Percentiles rank a stretch among this genome's conserved stretches.
These are phyloP conservation scores for Nothoprocta perdicaria DNA, from an alignment of 2,113 vertebrate species.

Conservation along the genomic window DNA sequence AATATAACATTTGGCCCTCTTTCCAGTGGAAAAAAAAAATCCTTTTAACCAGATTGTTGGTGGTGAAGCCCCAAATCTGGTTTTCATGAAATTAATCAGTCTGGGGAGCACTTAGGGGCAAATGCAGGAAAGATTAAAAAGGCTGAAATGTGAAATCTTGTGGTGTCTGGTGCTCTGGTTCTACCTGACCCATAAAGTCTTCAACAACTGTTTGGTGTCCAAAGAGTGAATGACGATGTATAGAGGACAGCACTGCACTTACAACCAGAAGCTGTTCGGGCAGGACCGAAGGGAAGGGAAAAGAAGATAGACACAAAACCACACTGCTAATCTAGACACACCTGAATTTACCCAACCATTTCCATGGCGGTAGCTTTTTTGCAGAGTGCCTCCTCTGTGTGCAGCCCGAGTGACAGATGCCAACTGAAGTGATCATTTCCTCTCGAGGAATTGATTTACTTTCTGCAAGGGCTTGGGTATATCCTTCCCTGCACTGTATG, in stretches of 20 bases:
- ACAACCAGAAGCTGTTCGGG: not conserved
- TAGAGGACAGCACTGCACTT: not conserved
- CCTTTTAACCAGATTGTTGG: not conserved
- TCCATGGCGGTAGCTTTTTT: not conserved
- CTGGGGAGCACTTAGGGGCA: not conserved
- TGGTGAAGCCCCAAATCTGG: not conserved
- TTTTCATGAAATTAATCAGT: not conserved
- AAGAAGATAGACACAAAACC: not conserved
- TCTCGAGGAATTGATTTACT: not conserved
- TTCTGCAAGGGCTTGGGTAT: not conserved
- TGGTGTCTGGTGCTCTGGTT: not conserved
- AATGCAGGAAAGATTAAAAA: not conserved
- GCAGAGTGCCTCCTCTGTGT: not conserved
- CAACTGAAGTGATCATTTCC: not conserved
- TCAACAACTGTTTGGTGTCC: not conserved
- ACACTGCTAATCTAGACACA: not conserved
- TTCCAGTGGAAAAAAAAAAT: not conserved
- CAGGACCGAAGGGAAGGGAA: not conserved
- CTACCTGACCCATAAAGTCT: not conserved
- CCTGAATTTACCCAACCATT: not conserved
- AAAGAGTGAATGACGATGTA: not conserved
- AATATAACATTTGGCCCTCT: not conserved
- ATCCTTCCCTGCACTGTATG: not conserved
- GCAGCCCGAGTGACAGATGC: not conserved
- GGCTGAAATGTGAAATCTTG: not conserved